Conservation (phyloP, 2,113 vertebrate species). For the Eretmochelys imbricata region DNA sequence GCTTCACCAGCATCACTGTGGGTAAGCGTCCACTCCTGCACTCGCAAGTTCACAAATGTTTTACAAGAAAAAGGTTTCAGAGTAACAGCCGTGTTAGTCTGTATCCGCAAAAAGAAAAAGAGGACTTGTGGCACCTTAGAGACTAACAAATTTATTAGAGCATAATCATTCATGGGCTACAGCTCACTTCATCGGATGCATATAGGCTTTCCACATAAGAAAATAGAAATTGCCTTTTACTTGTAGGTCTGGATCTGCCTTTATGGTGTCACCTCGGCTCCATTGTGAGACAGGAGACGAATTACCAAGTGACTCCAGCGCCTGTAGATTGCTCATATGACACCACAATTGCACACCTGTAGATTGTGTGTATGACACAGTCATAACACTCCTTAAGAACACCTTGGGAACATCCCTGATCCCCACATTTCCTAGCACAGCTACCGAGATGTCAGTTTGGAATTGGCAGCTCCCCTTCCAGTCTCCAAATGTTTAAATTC, state of each 20-base stretch:
- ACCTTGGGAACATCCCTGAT: not conserved
- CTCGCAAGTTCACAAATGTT: too few relatives aligned
- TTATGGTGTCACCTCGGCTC: fast-evolving
- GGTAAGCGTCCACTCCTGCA: too few relatives aligned
- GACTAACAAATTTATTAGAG: too few relatives aligned
- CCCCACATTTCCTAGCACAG: not conserved
- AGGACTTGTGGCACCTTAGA: too few relatives aligned
- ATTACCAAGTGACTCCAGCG: not conserved
- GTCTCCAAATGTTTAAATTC: not conserved
- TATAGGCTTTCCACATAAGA: not conserved
- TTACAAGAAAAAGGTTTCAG: too few relatives aligned
- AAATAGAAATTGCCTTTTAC: fast-evolving
- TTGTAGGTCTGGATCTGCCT: fast-evolving
- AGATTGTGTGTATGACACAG: not conserved
- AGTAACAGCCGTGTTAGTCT: too few relatives aligned
- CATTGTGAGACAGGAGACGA: not conserved
- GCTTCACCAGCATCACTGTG: too few relatives aligned
- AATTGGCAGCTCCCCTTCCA: not conserved
- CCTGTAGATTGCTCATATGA: not conserved
- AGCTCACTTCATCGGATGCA: too few relatives aligned
- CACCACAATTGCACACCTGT: not conserved
- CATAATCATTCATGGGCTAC: too few relatives aligned
- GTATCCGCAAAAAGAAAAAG: too few relatives aligned
- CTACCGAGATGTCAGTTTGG: not conserved
- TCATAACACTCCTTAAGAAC: not conserved